These are phyloP conservation scores for Bettongia penicillata DNA, from an alignment of 2,113 vertebrate genomes.

Conservation along the genomic window DNA sequence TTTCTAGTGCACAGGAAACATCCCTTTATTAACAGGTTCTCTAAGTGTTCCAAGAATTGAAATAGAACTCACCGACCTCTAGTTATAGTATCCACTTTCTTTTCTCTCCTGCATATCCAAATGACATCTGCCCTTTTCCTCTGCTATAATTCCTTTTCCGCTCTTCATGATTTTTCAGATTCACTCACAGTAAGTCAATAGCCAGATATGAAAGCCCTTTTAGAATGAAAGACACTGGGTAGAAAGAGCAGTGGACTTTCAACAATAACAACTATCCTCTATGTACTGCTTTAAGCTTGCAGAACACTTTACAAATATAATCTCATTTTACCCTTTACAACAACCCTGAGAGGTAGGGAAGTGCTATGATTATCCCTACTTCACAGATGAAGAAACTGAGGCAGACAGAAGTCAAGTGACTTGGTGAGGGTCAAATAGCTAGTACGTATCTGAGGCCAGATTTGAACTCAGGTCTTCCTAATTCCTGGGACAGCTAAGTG, in stretches of 20 bases:
- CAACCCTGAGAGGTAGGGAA: background rate
- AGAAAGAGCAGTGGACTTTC: background rate
- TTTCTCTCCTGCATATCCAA: background rate
- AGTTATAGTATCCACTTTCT: background rate
- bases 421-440: background rate
- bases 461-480: background rate
- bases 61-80: background rate
- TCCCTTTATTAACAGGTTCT: background rate
- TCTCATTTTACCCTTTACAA: background rate
- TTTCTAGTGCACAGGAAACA: background rate
- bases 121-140: background rate
- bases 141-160: background rate
- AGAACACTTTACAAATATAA: background rate
- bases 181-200: background rate
- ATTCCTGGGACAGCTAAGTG: background rate
- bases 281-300: background rate
- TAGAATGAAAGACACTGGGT: background rate
- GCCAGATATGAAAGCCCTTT: background rate
- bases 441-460: background rate
- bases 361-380: background rate
- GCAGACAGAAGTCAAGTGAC: background rate
- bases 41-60: background rate
- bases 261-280: background rate
- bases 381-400: background rate
- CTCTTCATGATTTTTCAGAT: background rate